A percentile compares a stretch with the other conserved stretches of the same genome.
Conservation (phyloP, 1,140 invertebrate genomes). For the Hypsibius dujardini region DNA sequence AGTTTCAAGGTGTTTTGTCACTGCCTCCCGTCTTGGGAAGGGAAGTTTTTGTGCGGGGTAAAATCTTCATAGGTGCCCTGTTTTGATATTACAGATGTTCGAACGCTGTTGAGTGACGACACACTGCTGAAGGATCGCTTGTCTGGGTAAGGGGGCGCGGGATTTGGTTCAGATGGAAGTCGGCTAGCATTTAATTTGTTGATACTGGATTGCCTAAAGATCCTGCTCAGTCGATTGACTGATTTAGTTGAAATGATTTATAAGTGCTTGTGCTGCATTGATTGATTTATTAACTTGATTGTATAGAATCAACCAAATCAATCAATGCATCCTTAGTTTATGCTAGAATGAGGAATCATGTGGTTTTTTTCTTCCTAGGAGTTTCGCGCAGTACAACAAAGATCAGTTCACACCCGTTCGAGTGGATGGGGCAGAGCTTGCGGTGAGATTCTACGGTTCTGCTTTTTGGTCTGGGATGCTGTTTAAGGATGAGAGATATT, state of each 20-base stretch:
- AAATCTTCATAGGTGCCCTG: conserved; percentile 19
- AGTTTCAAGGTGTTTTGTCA: conserved; percentile 24
- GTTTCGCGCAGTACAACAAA: conserved; percentile 95
- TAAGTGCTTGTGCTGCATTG: too few species aligned
- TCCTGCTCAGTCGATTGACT: too few species aligned
- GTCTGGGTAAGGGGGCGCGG: conserved; percentile 46
- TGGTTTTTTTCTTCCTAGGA: conserved; percentile 40
- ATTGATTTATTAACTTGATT: too few species aligned
- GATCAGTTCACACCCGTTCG: conserved; percentile 93
- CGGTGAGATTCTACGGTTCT: conserved; percentile 9
- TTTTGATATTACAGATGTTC: conserved; percentile 53
- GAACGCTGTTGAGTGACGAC: conserved; percentile 86
- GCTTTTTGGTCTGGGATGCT: neutral
- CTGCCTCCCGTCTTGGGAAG: too few species aligned
- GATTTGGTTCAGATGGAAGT: too few species aligned
- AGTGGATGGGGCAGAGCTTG: conserved; percentile 56
- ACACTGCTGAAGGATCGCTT: conserved; percentile 82
- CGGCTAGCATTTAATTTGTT: too few species aligned
- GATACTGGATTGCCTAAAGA: too few species aligned
- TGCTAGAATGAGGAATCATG: too few species aligned
- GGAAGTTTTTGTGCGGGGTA: too few species aligned
- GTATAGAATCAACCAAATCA: too few species aligned
- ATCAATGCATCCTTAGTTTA: too few species aligned
- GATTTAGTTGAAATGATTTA: too few species aligned
- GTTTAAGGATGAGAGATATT: conserved; percentile 6